A percentile compares a stretch with the other conserved stretches of the same genome.
These are phyloP conservation scores for Alauda arvensis DNA, from an alignment of 2,797 vertebrate genomes.

Conservation along the genomic window DNA sequence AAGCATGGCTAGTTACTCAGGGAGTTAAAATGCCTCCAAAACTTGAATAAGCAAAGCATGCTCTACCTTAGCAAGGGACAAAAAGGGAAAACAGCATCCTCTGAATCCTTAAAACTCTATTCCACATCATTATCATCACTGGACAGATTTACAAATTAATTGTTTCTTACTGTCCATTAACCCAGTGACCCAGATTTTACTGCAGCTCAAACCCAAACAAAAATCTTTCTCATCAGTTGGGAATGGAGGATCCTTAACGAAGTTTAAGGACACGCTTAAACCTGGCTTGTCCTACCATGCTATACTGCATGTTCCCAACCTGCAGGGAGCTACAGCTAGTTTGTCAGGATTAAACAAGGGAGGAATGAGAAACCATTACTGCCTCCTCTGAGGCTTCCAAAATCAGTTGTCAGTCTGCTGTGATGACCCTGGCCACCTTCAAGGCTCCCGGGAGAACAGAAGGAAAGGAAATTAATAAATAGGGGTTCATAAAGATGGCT, in stretches of 20 bases:
- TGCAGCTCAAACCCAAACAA: background rate
- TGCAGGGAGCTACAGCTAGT: background rate
- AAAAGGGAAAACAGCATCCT: background rate
- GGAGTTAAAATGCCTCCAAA: background rate
- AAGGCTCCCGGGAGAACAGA: constrained; percentile 6
- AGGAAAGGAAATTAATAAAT: constrained; percentile 32
- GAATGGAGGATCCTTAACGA: background rate
- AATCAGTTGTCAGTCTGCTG: constrained; percentile 46
- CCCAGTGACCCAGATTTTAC: constrained; percentile 23
- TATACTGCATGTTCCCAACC: background rate
- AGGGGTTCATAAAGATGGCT: constrained; percentile 35
- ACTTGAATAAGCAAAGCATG: background rate
- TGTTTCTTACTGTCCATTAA: constrained; percentile 17
- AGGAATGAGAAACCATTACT: constrained; percentile 30
- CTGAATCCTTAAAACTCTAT: background rate
- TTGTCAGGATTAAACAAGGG: constrained; percentile 34
- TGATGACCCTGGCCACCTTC: constrained; percentile 14
- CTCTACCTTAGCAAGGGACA: background rate
- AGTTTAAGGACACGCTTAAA: background rate
- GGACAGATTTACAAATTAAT: background rate
- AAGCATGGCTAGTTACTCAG: background rate
- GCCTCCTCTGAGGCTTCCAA: constrained; percentile 50
- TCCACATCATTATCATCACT: background rate
- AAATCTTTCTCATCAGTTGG: background rate
- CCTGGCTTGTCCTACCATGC: background rate